These are phyloP conservation scores for Eueides isabella DNA, from an alignment of 1,140 invertebrate species.

Conservation along the genomic window DNA sequence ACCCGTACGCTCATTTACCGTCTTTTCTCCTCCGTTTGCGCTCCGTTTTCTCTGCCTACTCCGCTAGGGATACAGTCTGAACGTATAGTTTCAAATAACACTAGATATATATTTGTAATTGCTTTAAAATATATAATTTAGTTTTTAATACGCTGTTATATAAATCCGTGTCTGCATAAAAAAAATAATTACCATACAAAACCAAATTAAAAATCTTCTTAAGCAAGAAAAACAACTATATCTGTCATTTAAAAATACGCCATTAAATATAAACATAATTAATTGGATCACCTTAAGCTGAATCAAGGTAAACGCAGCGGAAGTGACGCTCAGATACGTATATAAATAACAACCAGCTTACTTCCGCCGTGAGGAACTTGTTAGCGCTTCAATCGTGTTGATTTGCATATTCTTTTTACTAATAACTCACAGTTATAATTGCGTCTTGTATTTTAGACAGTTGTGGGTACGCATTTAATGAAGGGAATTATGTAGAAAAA, in stretches of 20 bases:
- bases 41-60: too few species aligned
- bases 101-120: too few species aligned
- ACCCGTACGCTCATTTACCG: too few species aligned
- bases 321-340: conserved; percentile 3
- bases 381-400: neutral
- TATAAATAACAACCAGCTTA: neutral
- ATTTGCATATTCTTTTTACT: neutral
- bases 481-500: too few species aligned
- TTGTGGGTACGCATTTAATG: neutral
- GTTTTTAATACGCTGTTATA: too few species aligned
- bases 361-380: neutral
- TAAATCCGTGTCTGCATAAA: too few species aligned
- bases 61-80: too few species aligned
- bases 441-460: neutral
- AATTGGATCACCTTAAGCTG: conserved; percentile 15
- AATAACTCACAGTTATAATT: neutral
- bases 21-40: too few species aligned
- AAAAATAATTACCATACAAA: neutral
- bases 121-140: too few species aligned
- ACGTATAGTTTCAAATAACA: too few species aligned
- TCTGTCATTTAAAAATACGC: neutral
- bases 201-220: neutral
- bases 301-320: conserved; percentile 13
- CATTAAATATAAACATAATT: conserved; percentile 2
- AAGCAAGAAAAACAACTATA: neutral